Evolutionary conservation across 2,797 vertebrate species (phyloP).

Genomic region (Sparus aurata): DNA sequence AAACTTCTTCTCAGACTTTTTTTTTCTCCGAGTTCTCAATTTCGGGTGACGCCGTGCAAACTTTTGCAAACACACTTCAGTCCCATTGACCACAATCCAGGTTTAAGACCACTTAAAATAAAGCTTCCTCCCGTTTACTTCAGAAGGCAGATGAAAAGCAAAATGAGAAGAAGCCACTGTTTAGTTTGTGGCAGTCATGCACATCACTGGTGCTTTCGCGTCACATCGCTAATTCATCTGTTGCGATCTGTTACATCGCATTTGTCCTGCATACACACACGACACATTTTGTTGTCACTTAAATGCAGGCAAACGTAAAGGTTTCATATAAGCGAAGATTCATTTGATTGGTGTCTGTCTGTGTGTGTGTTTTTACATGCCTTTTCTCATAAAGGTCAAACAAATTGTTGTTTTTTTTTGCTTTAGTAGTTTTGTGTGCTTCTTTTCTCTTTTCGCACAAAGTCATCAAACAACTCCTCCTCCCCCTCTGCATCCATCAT

Average conservation of each 20-base stretch:
- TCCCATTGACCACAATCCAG: constrained; percentile 5
- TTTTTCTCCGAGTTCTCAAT: neutral
- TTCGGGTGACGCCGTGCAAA: neutral
- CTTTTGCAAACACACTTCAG: neutral
- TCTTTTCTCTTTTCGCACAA: constrained; percentile 88
- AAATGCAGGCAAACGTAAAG: neutral
- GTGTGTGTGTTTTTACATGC: neutral
- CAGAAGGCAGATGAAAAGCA: constrained; percentile 4
- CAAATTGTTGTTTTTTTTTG: neutral
- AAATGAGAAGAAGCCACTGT: constrained; percentile 22
- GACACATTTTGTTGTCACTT: constrained; percentile 1
- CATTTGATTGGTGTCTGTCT: neutral
- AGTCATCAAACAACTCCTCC: constrained; percentile 87
- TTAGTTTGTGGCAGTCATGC: constrained; percentile 41
- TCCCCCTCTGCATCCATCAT: constrained; percentile 28
- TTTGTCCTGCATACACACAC: constrained; percentile 37
- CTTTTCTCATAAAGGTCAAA: neutral
- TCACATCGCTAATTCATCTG: constrained; percentile 44
- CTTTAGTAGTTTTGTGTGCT: constrained; percentile 82
- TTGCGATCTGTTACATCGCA: constrained; percentile 77
- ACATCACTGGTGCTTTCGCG: constrained; percentile 23
- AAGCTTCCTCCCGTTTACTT: constrained; percentile 10
- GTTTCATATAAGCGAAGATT: neutral
- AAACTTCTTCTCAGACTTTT: neutral
- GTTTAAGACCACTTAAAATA: constrained; percentile 8